Conservation (phyloP, 2,113 vertebrate species). For the Dasyornis broadbenti region DNA sequence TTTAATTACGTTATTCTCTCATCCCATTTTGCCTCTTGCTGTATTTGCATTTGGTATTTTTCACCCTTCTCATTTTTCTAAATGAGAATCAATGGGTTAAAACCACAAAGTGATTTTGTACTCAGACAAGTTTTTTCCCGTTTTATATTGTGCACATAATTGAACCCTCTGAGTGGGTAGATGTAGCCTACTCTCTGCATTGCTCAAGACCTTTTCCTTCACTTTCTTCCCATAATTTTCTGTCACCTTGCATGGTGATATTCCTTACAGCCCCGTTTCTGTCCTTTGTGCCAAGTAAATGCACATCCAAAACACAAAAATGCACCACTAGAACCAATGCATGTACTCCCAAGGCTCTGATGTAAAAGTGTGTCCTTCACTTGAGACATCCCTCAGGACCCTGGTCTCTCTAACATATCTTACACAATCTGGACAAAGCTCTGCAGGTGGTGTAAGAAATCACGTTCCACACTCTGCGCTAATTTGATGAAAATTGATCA, state of each 20-base stretch:
- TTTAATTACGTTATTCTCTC: not conserved
- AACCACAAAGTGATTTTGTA: not conserved
- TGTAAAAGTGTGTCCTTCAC: not conserved
- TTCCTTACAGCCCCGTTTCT: not conserved
- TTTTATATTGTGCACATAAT: not conserved
- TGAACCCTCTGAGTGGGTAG: not conserved
- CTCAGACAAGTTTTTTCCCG: not conserved
- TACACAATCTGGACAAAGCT: not conserved
- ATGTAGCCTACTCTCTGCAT: not conserved
- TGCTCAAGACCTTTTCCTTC: not conserved
- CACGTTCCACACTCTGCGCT: not conserved
- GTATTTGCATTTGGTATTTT: not conserved
- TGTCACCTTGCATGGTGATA: not conserved
- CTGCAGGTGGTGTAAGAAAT: not conserved
- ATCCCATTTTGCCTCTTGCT: not conserved
- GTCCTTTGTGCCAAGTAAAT: not conserved
- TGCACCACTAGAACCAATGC: fast-evolving
- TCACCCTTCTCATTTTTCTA: not conserved
- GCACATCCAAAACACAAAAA: not conserved
- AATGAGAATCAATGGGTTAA: not conserved
- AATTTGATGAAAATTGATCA: not conserved
- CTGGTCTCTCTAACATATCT: not conserved
- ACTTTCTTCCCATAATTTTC: not conserved
- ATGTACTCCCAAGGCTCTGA: not conserved
- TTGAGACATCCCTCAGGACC: not conserved